Conservation (phyloP, 1,140 invertebrate genomes). For the Lerema accius region DNA sequence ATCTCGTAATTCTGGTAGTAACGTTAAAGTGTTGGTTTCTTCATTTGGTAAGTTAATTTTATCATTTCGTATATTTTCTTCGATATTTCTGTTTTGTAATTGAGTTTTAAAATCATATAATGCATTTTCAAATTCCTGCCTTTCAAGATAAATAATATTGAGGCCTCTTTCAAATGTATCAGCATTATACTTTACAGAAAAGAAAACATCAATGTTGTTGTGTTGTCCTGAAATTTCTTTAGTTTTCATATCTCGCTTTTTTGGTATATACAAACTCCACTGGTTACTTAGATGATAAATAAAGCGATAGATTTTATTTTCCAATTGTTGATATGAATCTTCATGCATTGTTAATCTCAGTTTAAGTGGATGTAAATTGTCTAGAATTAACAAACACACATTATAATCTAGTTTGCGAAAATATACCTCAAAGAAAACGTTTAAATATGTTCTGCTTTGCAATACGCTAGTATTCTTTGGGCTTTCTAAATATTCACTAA, state of each 20-base stretch:
- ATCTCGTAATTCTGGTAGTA: conserved; percentile 33
- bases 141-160: conserved; percentile 27
- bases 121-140: conserved; percentile 7
- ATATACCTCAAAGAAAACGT: conserved; percentile 17
- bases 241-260: conserved; percentile 15
- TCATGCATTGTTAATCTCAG: conserved; percentile 11
- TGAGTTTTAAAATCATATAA: conserved; percentile 20
- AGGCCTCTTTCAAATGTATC: not conserved
- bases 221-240: conserved; percentile 7
- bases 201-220: not conserved
- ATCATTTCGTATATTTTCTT: conserved; percentile 19
- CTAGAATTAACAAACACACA: conserved; percentile 34
- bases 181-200: conserved; percentile 4
- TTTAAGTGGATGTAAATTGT: conserved; percentile 33
- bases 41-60: conserved; percentile 11
- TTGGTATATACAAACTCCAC: conserved; percentile 37
- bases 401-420: conserved; percentile 36
- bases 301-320: conserved; percentile 77
- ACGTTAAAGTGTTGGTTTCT: conserved; percentile 17
- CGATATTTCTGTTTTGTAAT: conserved; percentile 8
- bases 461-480: conserved; percentile 1
- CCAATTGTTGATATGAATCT: conserved; percentile 33
- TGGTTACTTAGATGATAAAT: conserved; percentile 32
- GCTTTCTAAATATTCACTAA: not conserved
- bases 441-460: conserved; percentile 9